phyloP scores from a whole-genome alignment of 1,140 invertebrate genomes.

The Drosophila nigrodunni region DNA sequence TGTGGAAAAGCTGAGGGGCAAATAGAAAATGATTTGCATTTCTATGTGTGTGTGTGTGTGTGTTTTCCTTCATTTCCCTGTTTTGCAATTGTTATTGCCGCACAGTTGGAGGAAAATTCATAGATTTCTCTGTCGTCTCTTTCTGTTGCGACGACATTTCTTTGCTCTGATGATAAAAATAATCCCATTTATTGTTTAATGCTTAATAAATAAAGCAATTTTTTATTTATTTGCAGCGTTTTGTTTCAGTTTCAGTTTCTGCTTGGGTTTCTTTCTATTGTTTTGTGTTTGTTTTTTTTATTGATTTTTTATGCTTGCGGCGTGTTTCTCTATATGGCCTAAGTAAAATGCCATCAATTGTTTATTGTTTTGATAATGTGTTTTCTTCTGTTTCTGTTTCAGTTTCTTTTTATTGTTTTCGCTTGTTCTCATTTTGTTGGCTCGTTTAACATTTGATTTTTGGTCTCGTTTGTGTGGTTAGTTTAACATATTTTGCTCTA shows the following conservation, averaged over 20 bases:
- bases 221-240: slow-evolving; percentile 75
- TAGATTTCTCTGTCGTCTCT: neutral
- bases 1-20: slow-evolving; percentile 12
- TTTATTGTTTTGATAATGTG: slow-evolving; percentile 80
- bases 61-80: slow-evolving; percentile 24
- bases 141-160: slow-evolving; percentile 40
- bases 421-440: slow-evolving; percentile 24
- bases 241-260: slow-evolving; percentile 48
- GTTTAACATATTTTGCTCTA: neutral
- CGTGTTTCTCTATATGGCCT: slow-evolving; percentile 36
- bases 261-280: slow-evolving; percentile 2
- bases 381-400: slow-evolving; percentile 28
- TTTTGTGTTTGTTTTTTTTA: slow-evolving; percentile 22
- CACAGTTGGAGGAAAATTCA: slow-evolving; percentile 8
- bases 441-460: slow-evolving; percentile 11
- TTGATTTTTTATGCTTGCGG: slow-evolving; percentile 45
- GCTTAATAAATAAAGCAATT: slow-evolving; percentile 84
- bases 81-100: slow-evolving; percentile 48
- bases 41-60: slow-evolving; percentile 8
- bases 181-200: slow-evolving; percentile 83
- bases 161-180: slow-evolving; percentile 71
- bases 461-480: slow-evolving; percentile 1
- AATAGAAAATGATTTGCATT: slow-evolving; percentile 77
- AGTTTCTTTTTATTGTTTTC: slow-evolving; percentile 29
- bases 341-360: slow-evolving; percentile 78